These are phyloP conservation scores for Cephalotes varians DNA, from an alignment of 2,888 invertebrate genomes.

Conservation along the genomic window DNA sequence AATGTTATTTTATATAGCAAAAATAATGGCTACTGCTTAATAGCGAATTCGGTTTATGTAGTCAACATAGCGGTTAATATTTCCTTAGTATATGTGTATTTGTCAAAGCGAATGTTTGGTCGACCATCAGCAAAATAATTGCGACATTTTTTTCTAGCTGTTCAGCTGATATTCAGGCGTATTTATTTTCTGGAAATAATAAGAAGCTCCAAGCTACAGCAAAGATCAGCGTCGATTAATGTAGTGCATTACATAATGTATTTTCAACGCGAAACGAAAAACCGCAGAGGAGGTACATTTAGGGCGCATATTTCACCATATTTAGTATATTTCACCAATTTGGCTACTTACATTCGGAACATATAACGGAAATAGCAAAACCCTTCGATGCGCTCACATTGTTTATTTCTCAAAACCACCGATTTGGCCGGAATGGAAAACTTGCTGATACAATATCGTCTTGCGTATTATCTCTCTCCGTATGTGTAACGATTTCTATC, in stretches of 20 bases:
- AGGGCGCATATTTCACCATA: too few relatives aligned
- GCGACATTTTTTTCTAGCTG: neutral
- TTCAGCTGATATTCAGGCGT: neutral
- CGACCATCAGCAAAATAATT: neutral
- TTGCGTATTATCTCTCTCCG: neutral
- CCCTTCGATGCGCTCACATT: neutral
- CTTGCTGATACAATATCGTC: neutral
- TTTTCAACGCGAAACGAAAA: neutral
- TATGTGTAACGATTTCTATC: conserved; percentile 20
- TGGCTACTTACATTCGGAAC: too few relatives aligned
- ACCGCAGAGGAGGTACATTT: neutral
- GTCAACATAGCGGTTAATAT: neutral
- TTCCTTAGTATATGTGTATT: neutral
- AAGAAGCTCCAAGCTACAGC: neutral
- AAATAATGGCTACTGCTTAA: neutral
- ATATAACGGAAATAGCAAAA: neutral
- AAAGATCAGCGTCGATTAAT: neutral
- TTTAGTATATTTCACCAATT: too few relatives aligned
- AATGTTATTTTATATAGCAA: neutral
- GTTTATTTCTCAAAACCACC: neutral
- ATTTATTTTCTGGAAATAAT: neutral
- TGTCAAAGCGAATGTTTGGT: neutral
- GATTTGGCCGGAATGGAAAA: conserved; percentile 1
- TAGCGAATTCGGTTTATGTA: neutral
- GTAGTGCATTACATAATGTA: neutral